These are phyloP conservation scores for Hippopotamus amphibius DNA, from an alignment of 2,113 vertebrate species.

Conservation along the genomic window DNA sequence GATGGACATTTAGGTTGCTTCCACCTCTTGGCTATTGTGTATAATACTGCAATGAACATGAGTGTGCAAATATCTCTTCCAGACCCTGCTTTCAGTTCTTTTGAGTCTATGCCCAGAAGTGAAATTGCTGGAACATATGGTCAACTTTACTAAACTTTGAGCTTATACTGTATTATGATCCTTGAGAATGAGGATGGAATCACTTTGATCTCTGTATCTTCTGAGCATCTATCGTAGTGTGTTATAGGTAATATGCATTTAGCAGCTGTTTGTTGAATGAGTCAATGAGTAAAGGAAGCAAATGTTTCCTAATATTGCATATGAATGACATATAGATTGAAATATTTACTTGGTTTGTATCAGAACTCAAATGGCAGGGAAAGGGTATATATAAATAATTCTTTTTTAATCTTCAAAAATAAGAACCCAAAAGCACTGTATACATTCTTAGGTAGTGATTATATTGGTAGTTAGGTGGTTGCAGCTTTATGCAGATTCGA, in stretches of 20 bases:
- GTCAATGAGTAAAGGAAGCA: neutral
- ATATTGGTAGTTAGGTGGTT: conserved; percentile 72
- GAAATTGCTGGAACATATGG: neutral
- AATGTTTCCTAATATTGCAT: neutral
- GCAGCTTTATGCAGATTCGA: conserved; percentile 77
- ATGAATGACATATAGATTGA: neutral
- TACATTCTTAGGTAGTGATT: conserved; percentile 60
- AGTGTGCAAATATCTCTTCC: neutral
- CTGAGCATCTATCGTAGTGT: neutral
- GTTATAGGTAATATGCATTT: neutral
- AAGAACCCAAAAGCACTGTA: neutral
- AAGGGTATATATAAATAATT: neutral
- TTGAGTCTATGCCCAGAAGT: neutral
- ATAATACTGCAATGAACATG: neutral
- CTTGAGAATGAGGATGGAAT: neutral
- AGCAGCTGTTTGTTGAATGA: neutral
- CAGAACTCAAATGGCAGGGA: conserved; percentile 4
- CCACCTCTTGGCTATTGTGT: neutral
- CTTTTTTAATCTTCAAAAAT: neutral
- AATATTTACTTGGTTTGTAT: neutral
- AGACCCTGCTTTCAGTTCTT: neutral
- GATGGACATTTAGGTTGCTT: neutral
- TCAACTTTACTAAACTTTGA: conserved; percentile 10
- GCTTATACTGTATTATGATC: neutral
- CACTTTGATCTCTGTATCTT: neutral